A percentile compares a stretch with the other conserved stretches of the same genome.
Conservation (phyloP, 2,113 vertebrate genomes). For the Pyxicephalus adspersus region DNA sequence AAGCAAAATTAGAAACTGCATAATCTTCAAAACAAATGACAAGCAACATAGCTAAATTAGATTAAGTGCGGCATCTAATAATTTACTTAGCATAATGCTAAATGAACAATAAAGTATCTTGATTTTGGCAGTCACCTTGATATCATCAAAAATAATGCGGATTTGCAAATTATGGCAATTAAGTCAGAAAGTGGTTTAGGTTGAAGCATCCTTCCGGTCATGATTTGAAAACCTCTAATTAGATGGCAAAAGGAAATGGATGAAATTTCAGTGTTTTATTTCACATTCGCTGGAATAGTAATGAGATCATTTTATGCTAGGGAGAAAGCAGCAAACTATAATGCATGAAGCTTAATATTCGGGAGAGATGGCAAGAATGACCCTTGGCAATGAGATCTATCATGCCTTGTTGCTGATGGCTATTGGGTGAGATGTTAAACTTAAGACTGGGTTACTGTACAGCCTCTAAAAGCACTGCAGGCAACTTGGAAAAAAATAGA, state of each 20-base stretch:
- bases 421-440: constrained; percentile 42
- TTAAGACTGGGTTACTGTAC: constrained; percentile 13
- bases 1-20: constrained; percentile 40
- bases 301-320: constrained; percentile 31
- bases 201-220: constrained; percentile 47
- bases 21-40: constrained; percentile 38
- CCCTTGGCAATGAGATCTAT: constrained; percentile 31
- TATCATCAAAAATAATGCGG: constrained; percentile 44
- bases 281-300: constrained; percentile 31
- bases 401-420: constrained; percentile 18
- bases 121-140: constrained; percentile 33
- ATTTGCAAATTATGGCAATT: constrained; percentile 51
- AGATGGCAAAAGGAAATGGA: constrained; percentile 10
- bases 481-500: constrained; percentile 31
- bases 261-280: constrained; percentile 9
- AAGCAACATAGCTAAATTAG: constrained; percentile 28
- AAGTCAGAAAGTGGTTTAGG: constrained; percentile 33
- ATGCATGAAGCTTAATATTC: constrained; percentile 25
- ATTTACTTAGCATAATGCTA: constrained; percentile 37
- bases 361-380: constrained; percentile 19
- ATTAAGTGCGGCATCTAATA: constrained; percentile 38
- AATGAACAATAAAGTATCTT: constrained; percentile 34
- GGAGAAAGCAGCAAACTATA: constrained; percentile 14
- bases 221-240: constrained; percentile 49
- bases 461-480: constrained; percentile 28